These are phyloP conservation scores for Crotalus adamanteus DNA, from an alignment of 2,797 vertebrate genomes.

Conservation along the genomic window DNA sequence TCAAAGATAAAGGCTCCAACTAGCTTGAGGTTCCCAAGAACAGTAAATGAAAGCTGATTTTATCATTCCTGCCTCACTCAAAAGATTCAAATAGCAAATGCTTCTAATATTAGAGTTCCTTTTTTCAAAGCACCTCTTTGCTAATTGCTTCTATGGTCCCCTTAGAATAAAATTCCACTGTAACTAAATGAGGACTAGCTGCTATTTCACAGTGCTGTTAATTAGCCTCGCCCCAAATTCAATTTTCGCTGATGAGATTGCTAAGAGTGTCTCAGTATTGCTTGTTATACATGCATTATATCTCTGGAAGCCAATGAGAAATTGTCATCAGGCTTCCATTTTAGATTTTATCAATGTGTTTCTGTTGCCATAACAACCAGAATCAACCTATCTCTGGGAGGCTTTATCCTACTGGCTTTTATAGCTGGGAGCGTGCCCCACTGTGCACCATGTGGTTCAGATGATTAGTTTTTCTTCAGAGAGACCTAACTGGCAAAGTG, in stretches of 20 bases:
- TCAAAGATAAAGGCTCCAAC: not conserved
- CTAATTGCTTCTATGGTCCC: constrained; percentile 21
- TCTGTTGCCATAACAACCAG: constrained; percentile 73
- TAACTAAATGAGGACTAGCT: constrained; percentile 26
- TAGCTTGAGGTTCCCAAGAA: not conserved
- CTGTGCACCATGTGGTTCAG: constrained; percentile 74
- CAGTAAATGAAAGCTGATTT: not conserved
- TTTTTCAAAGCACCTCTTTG: not conserved
- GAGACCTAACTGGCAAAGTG: constrained; percentile 63
- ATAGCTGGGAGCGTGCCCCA: constrained; percentile 61
- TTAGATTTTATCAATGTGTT: constrained; percentile 72
- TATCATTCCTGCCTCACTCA: not conserved
- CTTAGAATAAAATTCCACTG: constrained; percentile 1
- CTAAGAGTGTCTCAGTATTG: constrained; percentile 18
- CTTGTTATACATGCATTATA: constrained; percentile 65
- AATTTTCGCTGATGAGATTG: constrained; percentile 31
- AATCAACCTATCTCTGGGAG: constrained; percentile 71
- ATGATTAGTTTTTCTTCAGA: constrained; percentile 71
- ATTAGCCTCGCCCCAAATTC: constrained; percentile 21
- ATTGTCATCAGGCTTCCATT: constrained; percentile 63
- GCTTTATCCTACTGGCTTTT: constrained; percentile 71
- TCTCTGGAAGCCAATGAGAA: constrained; percentile 65
- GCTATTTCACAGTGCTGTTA: constrained; percentile 17
- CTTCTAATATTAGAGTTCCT: not conserved
- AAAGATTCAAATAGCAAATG: not conserved